phyloP scores from a whole-genome alignment of 2,797 vertebrate genomes.

The Cossypha polioptera region DNA sequence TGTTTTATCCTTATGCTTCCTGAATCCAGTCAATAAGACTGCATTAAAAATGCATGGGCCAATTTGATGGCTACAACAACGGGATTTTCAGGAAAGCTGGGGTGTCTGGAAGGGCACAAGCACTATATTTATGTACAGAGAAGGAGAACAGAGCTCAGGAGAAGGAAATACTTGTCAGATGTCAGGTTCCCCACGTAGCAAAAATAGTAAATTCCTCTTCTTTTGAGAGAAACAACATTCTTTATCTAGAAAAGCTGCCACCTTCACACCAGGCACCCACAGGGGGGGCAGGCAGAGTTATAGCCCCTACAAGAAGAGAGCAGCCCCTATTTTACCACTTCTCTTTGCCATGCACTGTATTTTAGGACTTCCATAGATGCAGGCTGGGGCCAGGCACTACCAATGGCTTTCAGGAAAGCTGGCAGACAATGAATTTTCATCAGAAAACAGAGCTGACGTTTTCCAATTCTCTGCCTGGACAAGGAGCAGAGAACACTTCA shows the following conservation, averaged over 20 bases:
- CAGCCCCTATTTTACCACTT: background rate
- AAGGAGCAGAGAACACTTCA: background rate
- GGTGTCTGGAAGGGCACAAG: background rate
- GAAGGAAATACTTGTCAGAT: conserved; percentile 33
- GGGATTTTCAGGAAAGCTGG: background rate
- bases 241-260: conserved; percentile 11
- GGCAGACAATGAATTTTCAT: conserved; percentile 38
- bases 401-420: background rate
- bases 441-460: conserved; percentile 1
- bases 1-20: conserved; percentile 56
- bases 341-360: background rate
- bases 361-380: background rate
- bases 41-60: conserved; percentile 67
- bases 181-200: background rate
- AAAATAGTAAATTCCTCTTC: conserved; percentile 25
- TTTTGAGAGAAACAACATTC: background rate
- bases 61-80: background rate
- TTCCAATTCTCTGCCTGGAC: conserved; percentile 28
- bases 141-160: background rate
- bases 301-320: background rate
- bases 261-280: background rate
- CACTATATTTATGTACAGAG: background rate
- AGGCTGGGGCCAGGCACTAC: background rate
- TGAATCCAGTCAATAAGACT: conserved; percentile 34
- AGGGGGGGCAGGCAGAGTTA: background rate